These are phyloP conservation scores for Drosophila setosimentum DNA, from an alignment of 2,888 invertebrate species.

Conservation along the genomic window DNA sequence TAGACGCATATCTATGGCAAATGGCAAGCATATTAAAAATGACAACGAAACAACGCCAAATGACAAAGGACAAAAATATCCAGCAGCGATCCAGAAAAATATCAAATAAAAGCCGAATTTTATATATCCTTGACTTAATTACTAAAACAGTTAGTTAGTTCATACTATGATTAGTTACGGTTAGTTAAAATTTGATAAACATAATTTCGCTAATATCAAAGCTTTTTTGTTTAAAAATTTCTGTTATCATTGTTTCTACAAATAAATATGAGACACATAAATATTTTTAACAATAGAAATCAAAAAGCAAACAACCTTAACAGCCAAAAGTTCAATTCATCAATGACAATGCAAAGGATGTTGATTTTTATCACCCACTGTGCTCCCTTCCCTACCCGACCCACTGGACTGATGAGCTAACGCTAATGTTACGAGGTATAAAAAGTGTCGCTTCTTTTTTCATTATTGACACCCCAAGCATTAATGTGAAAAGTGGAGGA, in stretches of 20 bases:
- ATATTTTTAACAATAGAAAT: not conserved
- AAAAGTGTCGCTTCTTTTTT: constrained; percentile 27
- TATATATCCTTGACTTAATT: not conserved
- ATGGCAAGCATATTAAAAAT: constrained; percentile 68
- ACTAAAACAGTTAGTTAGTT: not conserved
- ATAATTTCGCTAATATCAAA: not conserved
- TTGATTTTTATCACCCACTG: constrained; percentile 28
- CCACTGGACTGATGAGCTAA: constrained; percentile 8
- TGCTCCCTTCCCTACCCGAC: not conserved
- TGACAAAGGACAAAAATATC: constrained; percentile 2
- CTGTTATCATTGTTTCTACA: not conserved
- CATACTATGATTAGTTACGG: not conserved
- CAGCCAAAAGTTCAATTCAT: constrained; percentile 57
- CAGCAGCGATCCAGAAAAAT: not conserved
- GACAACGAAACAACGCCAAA: constrained; percentile 44
- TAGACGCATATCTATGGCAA: constrained; percentile 55
- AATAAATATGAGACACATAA: not conserved
- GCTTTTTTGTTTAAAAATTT: not conserved
- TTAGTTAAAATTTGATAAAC: not conserved
- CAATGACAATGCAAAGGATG: constrained; percentile 58
- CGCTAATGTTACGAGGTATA: constrained; percentile 12
- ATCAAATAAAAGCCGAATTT: not conserved
- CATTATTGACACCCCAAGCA: constrained; percentile 39
- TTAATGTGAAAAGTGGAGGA: constrained; percentile 10
- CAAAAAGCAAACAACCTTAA: constrained; percentile 23